A percentile compares a stretch with the other conserved stretches of the same genome.
These are phyloP conservation scores for Rhabditophanes sp. DNA, from an alignment of 2,888 invertebrate species.

Conservation along the genomic window DNA sequence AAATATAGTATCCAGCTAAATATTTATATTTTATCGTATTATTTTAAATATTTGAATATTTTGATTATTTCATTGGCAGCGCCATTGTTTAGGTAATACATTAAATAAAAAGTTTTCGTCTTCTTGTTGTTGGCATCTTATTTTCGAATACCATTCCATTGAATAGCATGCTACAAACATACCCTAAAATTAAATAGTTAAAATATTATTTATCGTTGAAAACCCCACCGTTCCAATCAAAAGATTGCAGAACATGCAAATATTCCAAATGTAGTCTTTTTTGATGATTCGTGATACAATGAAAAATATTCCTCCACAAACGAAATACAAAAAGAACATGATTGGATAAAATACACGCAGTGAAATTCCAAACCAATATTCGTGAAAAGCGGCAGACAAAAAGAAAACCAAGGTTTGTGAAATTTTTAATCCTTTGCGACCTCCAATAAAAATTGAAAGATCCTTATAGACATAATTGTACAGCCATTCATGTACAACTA, in stretches of 20 bases:
- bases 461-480: constrained; percentile 74
- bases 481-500: constrained; percentile 82
- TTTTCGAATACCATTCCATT: constrained; percentile 69
- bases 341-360: constrained; percentile 76
- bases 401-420: constrained; percentile 58
- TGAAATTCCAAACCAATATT: constrained; percentile 62
- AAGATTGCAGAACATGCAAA: constrained; percentile 68
- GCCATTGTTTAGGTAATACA: constrained; percentile 24
- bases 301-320: constrained; percentile 51
- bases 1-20: too few species aligned
- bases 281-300: constrained; percentile 48
- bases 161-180: constrained; percentile 45
- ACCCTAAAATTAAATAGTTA: constrained; percentile 11
- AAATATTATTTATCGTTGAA: not conserved
- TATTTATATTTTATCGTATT: too few species aligned
- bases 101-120: constrained; percentile 14
- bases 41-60: constrained; percentile 3
- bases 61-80: constrained; percentile 11
- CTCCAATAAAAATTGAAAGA: constrained; percentile 21
- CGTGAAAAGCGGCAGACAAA: constrained; percentile 71
- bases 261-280: constrained; percentile 54
- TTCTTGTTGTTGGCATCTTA: constrained; percentile 22
- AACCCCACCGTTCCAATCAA: constrained; percentile 53
- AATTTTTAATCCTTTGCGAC: constrained; percentile 30
- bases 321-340: constrained; percentile 61